A percentile compares a stretch with the other conserved stretches of the same genome.
Conservation (phyloP, 2,113 vertebrate genomes). For the Melierax canorus region DNA sequence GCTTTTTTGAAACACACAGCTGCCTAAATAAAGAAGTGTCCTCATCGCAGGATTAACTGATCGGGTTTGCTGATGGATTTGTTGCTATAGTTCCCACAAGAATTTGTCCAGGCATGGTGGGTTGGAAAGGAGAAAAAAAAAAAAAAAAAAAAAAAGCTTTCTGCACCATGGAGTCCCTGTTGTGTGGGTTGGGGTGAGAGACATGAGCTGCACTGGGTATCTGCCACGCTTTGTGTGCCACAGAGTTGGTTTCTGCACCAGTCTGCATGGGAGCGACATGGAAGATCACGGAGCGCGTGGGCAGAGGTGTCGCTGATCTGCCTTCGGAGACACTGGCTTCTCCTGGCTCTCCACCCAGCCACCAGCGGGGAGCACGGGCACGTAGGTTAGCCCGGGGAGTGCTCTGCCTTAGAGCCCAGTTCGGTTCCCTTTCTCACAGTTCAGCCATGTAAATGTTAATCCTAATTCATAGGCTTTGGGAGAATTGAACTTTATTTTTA, state of each 20-base stretch:
- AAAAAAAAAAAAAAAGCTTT: not conserved
- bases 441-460: not conserved
- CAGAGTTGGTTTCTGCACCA: not conserved
- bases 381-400: fast-evolving
- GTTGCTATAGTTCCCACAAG: not conserved
- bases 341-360: not conserved
- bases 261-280: fast-evolving
- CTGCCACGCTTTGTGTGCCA: not conserved
- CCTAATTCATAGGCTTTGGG: fast-evolving
- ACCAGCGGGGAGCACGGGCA: too few species aligned
- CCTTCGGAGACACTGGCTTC: not conserved
- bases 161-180: not conserved
- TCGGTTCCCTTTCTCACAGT: not conserved
- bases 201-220: not conserved
- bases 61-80: not conserved
- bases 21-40: not conserved
- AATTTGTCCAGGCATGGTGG: not conserved
- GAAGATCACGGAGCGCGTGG: not conserved
- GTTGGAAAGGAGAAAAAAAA: not conserved
- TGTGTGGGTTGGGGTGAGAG: constrained; percentile 1
- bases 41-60: not conserved
- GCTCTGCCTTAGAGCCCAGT: not conserved
- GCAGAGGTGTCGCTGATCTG: not conserved
- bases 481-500: not conserved
- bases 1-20: not conserved